Evolutionary conservation across 2,888 invertebrate species (phyloP).

Genomic region (Cerastis leucographa): DNA sequence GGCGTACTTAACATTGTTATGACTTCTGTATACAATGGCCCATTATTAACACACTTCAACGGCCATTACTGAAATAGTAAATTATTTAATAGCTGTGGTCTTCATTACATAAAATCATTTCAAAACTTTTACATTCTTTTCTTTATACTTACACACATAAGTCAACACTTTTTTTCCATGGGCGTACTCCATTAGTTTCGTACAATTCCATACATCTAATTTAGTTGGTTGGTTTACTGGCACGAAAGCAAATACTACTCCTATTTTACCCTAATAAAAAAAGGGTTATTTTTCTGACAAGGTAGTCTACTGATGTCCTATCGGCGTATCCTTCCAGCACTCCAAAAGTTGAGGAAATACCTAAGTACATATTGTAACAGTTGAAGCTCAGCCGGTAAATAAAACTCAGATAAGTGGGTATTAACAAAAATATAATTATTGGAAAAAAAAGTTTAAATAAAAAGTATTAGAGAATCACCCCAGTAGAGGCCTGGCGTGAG

Average conservation of each 20-base stretch:
- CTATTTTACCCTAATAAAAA: neutral
- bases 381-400: too few relatives aligned
- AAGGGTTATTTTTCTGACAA: neutral
- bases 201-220: neutral
- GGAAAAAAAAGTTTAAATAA: too few relatives aligned
- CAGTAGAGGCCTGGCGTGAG: too few relatives aligned
- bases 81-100: slow-evolving; percentile 10
- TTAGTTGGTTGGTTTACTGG: neutral
- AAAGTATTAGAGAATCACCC: too few relatives aligned
- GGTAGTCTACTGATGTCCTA: too few relatives aligned
- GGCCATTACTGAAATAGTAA: slow-evolving; percentile 21
- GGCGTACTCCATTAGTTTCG: neutral
- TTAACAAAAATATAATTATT: too few relatives aligned
- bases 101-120: neutral
- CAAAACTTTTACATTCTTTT: neutral
- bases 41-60: slow-evolving; percentile 36
- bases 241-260: neutral
- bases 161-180: neutral
- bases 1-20: slow-evolving; percentile 50
- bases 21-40: slow-evolving; percentile 42
- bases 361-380: too few relatives aligned
- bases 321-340: neutral
- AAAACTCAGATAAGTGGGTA: too few relatives aligned
- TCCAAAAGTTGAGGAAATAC: slow-evolving; percentile 15
- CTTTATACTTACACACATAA: neutral